Percentiles rank a stretch among this genome's conserved stretches.
These are phyloP conservation scores for Neopelma chrysocephalum DNA, from an alignment of 2,797 vertebrate genomes.

Conservation along the genomic window DNA sequence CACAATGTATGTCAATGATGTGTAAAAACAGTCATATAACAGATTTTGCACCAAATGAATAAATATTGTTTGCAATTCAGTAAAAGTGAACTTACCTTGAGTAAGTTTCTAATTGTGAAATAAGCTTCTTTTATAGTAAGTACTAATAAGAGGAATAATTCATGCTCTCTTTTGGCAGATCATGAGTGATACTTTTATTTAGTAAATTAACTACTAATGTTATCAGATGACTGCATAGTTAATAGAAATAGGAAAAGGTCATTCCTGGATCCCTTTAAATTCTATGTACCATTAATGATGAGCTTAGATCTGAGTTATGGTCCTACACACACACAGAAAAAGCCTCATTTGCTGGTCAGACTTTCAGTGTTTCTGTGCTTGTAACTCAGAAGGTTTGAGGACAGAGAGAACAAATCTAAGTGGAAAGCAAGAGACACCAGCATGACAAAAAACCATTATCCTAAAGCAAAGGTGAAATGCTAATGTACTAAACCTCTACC, in stretches of 20 bases:
- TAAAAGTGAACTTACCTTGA: neutral
- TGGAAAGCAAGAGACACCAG: neutral
- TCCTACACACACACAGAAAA: neutral
- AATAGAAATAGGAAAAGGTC: neutral
- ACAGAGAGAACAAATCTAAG: neutral
- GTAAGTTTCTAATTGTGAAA: neutral
- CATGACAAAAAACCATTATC: neutral
- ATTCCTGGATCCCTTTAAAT: neutral
- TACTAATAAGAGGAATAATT: neutral
- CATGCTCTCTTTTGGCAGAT: neutral
- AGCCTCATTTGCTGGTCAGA: neutral
- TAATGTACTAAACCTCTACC: neutral
- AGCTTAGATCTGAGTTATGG: neutral
- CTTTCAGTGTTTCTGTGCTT: neutral
- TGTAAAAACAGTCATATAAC: neutral
- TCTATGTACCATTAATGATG: neutral
- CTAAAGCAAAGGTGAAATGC: neutral
- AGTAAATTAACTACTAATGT: neutral
- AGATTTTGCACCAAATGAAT: neutral
- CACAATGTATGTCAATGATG: neutral
- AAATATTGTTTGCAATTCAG: neutral
- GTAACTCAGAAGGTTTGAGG: neutral
- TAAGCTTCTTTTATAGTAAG: neutral
- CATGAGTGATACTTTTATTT: neutral
- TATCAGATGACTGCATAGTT: neutral